These are phyloP conservation scores for Kryphioiulus occultus DNA, from an alignment of 2,888 invertebrate genomes.

Conservation along the genomic window DNA sequence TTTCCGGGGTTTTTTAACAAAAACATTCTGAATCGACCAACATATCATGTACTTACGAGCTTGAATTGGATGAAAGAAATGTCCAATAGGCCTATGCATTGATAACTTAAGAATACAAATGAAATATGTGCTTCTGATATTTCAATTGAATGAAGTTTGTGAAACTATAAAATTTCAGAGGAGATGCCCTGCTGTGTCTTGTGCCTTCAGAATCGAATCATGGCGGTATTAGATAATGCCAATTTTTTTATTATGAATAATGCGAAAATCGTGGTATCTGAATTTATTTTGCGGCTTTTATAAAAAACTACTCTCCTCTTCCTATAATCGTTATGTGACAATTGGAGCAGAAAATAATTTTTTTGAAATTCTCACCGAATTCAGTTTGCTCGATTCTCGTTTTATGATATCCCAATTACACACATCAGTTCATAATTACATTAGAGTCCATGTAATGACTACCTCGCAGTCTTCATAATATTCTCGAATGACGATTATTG, in stretches of 20 bases:
- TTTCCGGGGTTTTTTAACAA: neutral
- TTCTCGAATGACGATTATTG: slow-evolving; percentile 12
- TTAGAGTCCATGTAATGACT: neutral
- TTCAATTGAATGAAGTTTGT: neutral
- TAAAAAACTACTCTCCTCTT: slow-evolving; percentile 13
- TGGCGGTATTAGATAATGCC: neutral
- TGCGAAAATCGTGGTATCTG: neutral
- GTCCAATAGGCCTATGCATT: neutral
- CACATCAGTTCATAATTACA: slow-evolving; percentile 21
- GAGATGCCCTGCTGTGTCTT: neutral
- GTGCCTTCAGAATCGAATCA: neutral
- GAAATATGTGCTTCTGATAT: neutral
- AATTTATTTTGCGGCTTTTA: neutral
- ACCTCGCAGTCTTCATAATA: neutral
- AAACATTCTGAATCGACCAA: neutral
- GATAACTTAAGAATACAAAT: neutral
- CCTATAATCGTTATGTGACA: neutral
- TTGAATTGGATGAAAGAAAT: too few species aligned
- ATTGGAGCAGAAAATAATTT: slow-evolving; percentile 24
- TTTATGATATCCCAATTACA: slow-evolving; percentile 1
- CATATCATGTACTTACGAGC: neutral
- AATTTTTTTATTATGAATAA: neutral
- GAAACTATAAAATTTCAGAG: neutral
- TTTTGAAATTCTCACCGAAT: slow-evolving; percentile 20
- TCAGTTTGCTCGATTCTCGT: neutral